Evolutionary conservation across 2,113 vertebrate species (phyloP).

Genomic region (Campylorhamphus procurvoides): DNA sequence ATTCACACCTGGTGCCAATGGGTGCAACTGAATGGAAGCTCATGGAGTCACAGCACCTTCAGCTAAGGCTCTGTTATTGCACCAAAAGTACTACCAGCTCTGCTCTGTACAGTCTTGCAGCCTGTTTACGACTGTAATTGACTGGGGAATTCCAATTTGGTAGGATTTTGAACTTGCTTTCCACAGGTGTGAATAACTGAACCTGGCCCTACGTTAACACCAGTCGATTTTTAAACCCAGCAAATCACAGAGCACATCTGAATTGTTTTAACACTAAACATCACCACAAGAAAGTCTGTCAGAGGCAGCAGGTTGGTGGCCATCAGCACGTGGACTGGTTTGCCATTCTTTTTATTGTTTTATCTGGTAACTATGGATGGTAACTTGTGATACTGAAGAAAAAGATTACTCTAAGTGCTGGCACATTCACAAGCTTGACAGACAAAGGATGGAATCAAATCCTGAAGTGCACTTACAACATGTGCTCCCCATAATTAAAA

Average conservation of each 20-base stretch:
- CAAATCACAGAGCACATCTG: neutral
- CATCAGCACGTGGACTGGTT: neutral
- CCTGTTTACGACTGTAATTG: neutral
- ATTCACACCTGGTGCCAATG: neutral
- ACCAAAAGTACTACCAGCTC: neutral
- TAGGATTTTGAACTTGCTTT: neutral
- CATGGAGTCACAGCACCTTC: neutral
- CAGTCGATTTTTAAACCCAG: neutral
- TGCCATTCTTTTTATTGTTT: neutral
- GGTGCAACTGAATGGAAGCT: neutral
- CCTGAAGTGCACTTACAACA: neutral
- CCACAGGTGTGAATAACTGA: neutral
- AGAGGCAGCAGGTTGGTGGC: neutral
- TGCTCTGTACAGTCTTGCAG: neutral
- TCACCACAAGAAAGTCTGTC: neutral
- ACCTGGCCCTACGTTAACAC: neutral
- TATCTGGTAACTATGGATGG: neutral
- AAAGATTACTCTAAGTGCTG: neutral
- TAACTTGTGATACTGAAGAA: neutral
- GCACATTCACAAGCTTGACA: neutral
- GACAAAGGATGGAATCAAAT: neutral
- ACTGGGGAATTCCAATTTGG: neutral
- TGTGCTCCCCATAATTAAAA: constrained; percentile 24
- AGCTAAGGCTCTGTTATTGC: neutral
- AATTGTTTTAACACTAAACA: neutral